Evolutionary conservation across 2,113 vertebrate genomes (phyloP).

Genomic region (Lycaon pictus): DNA sequence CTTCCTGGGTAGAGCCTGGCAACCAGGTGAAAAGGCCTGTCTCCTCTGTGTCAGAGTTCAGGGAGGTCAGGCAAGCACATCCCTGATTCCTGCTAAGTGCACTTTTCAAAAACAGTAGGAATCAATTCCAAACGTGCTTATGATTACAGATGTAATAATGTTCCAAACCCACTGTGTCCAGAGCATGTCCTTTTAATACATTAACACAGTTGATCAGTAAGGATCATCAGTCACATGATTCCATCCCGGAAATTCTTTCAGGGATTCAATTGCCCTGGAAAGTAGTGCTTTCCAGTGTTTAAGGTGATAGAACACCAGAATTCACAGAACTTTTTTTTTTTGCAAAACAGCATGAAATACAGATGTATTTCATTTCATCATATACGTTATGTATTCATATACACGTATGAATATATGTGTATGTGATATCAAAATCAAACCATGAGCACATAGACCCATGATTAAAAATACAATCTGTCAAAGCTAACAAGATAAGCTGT

Average conservation of each 20-base stretch:
- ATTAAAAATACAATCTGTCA: neutral
- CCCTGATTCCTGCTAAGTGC: neutral
- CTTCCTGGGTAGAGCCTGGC: neutral
- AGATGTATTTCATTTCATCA: neutral
- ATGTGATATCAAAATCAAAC: neutral
- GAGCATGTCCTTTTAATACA: neutral
- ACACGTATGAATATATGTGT: neutral
- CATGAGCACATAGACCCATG: neutral
- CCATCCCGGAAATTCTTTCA: neutral
- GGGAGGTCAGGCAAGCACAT: neutral
- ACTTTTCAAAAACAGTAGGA: slow-evolving; percentile 9
- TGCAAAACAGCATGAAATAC: neutral
- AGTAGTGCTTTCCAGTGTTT: neutral
- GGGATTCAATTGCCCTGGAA: neutral
- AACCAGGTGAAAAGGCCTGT: neutral
- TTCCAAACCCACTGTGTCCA: neutral
- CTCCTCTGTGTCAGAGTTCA: neutral
- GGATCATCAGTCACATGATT: neutral
- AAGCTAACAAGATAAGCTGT: neutral
- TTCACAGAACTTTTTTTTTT: neutral
- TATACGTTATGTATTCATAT: neutral
- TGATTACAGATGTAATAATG: neutral
- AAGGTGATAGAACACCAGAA: neutral
- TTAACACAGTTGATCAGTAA: neutral
- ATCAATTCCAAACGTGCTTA: neutral